These are phyloP conservation scores for Copsychus sechellarum DNA, from an alignment of 2,113 vertebrate species.

Conservation along the genomic window DNA sequence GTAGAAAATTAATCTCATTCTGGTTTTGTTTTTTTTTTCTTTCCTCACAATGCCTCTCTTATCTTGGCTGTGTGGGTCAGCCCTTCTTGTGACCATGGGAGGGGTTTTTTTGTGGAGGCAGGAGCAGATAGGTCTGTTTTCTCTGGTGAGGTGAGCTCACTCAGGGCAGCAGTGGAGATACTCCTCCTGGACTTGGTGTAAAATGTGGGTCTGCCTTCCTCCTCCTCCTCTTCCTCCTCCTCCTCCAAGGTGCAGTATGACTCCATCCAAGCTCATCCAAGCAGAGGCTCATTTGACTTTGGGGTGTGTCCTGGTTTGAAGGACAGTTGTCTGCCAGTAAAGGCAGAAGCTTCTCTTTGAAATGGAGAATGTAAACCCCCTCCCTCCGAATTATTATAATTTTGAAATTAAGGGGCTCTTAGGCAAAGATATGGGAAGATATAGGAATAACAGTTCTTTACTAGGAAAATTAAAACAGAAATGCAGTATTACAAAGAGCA, in stretches of 20 bases:
- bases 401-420: no score
- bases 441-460: no score
- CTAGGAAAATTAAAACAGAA: no score
- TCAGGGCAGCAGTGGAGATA: background rate
- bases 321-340: no score
- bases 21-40: background rate
- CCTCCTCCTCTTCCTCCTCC: background rate
- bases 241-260: background rate
- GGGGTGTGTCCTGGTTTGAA: no score
- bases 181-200: background rate
- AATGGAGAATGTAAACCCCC: no score
- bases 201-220: background rate
- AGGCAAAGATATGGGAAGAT: no score
- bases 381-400: no score
- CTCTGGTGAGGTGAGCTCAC: background rate
- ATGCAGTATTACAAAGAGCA: no score
- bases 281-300: background rate
- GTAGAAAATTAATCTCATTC: background rate
- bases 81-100: background rate
- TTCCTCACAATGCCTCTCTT: background rate
- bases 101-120: background rate
- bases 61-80: background rate
- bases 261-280: background rate
- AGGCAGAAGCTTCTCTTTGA: no score
- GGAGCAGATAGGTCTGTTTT: background rate